A percentile compares a stretch with the other conserved stretches of the same genome.
phyloP scores from a whole-genome alignment of 2,113 vertebrate genomes.

The Centropus bengalensis region DNA sequence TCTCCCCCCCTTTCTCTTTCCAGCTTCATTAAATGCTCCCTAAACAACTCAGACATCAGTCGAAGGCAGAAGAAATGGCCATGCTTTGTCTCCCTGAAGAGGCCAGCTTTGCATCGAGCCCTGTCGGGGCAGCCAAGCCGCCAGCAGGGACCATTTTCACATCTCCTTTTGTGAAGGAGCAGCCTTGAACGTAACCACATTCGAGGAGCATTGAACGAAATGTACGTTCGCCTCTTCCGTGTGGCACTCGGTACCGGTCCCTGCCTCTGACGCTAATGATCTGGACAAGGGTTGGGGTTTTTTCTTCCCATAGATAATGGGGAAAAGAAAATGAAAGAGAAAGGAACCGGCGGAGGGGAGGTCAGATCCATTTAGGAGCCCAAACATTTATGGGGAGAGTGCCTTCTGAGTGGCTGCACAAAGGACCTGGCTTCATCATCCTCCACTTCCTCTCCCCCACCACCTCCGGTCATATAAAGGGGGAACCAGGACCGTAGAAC shows the following conservation, averaged over 20 bases:
- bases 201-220: slow-evolving; percentile 13
- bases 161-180: background rate
- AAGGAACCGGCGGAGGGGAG: background rate
- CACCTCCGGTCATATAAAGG: background rate
- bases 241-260: background rate
- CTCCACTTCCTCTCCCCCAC: background rate
- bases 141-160: background rate
- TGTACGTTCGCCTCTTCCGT: background rate
- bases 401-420: background rate
- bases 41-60: background rate
- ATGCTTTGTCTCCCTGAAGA: slow-evolving; percentile 27
- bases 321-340: slow-evolving; percentile 4
- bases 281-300: background rate
- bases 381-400: background rate
- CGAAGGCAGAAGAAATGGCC: background rate
- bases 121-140: background rate
- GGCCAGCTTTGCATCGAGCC: background rate
- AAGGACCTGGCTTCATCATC: background rate
- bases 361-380: slow-evolving; percentile 39
- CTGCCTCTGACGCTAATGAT: background rate
- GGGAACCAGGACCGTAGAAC: background rate
- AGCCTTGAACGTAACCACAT: slow-evolving; percentile 14
- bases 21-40: background rate
- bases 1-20: background rate
- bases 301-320: background rate